phyloP scores from a whole-genome alignment of 1,140 invertebrate species.

The Araneus ventricosus region DNA sequence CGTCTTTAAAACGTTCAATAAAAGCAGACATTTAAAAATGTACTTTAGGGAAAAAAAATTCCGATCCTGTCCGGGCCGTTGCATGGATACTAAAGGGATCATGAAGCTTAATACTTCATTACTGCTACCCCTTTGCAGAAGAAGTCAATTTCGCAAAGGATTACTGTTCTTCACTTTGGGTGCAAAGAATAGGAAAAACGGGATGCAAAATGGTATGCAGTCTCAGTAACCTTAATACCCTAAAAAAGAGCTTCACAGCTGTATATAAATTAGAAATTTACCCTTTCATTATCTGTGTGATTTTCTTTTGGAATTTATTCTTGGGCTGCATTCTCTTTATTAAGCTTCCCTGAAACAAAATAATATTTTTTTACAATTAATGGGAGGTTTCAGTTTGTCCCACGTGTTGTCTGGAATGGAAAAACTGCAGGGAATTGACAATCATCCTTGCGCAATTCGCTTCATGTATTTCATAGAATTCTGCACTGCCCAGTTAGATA shows the following conservation, averaged over 20 bases:
- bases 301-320: conserved; percentile 70
- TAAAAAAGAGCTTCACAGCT: conserved; percentile 55
- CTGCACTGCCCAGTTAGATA: background rate
- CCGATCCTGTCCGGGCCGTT: conserved; percentile 12
- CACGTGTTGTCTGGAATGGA: background rate
- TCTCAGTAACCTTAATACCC: conserved; percentile 70
- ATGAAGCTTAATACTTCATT: conserved; percentile 74
- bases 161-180: conserved; percentile 69
- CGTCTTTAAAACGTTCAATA: conserved; percentile 38
- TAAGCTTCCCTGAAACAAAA: conserved; percentile 60
- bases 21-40: conserved; percentile 46
- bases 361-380: conserved; percentile 67
- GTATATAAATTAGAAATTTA: conserved; percentile 75
- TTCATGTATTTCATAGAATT: conserved; percentile 4
- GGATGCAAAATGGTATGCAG: conserved; percentile 68
- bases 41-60: conserved; percentile 7
- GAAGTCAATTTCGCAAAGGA: conserved; percentile 75
- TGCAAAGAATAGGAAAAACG: conserved; percentile 75
- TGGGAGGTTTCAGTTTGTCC: conserved; percentile 22
- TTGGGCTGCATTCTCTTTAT: conserved; percentile 34
- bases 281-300: conserved; percentile 71
- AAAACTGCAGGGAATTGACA: background rate
- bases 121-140: conserved; percentile 54
- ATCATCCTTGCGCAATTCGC: background rate
- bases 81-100: conserved; percentile 52